These are phyloP conservation scores for Drosophila grimshawi DNA, from an alignment of 1,140 invertebrate genomes.

Conservation along the genomic window DNA sequence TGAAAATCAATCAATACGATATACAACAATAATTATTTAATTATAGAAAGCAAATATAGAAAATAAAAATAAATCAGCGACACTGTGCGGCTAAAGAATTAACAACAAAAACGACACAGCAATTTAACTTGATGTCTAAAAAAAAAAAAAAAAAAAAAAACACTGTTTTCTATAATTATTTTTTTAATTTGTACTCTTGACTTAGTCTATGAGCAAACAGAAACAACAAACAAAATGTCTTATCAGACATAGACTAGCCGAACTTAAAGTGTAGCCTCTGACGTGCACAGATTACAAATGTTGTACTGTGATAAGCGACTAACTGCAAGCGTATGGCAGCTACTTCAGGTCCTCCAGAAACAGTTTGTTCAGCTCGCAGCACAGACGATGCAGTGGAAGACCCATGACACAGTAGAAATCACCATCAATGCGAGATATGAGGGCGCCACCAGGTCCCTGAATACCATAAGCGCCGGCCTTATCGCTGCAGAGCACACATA, in stretches of 20 bases:
- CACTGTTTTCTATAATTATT: slow-evolving; percentile 9
- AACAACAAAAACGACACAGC: slow-evolving; percentile 1
- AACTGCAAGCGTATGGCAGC: slow-evolving; percentile 14
- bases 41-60: too few species aligned
- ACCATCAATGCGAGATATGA: slow-evolving; percentile 94
- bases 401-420: slow-evolving; percentile 98
- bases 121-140: slow-evolving; percentile 16
- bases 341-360: slow-evolving; percentile 74
- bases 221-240: slow-evolving; percentile 46
- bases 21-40: not conserved
- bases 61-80: not conserved
- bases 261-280: slow-evolving; percentile 58
- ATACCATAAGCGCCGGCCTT: slow-evolving; percentile 98
- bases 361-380: slow-evolving; percentile 88
- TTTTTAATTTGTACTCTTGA: slow-evolving; percentile 60
- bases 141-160: not conserved
- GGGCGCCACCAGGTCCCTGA: slow-evolving; percentile 93
- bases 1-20: not conserved
- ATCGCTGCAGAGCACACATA: slow-evolving; percentile 87
- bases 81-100: not conserved
- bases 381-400: slow-evolving; percentile 93
- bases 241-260: slow-evolving; percentile 50
- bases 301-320: slow-evolving; percentile 26
- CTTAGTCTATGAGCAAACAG: slow-evolving; percentile 43
- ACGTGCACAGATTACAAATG: slow-evolving; percentile 41